These are phyloP conservation scores for Nematolebias whitei DNA, from an alignment of 2,113 vertebrate genomes.

Conservation along the genomic window DNA sequence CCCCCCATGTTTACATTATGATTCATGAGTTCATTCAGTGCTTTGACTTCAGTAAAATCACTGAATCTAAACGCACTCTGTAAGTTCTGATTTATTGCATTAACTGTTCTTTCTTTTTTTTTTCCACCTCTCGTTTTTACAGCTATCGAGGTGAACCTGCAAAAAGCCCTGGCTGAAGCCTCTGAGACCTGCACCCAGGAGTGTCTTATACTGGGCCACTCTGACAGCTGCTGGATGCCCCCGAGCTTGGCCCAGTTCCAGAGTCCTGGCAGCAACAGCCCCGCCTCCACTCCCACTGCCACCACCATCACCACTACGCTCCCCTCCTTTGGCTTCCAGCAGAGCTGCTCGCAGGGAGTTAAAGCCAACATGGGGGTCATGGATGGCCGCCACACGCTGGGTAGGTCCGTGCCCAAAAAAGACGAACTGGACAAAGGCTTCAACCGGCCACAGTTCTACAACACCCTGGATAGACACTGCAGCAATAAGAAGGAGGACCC, in stretches of 20 bases:
- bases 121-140: slow-evolving; percentile 21
- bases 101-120: slow-evolving; percentile 32
- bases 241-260: slow-evolving; percentile 86
- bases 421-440: slow-evolving; percentile 86
- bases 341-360: slow-evolving; percentile 81
- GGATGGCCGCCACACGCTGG: slow-evolving; percentile 86
- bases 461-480: slow-evolving; percentile 89
- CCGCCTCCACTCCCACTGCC: slow-evolving; percentile 74
- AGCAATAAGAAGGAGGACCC: slow-evolving; percentile 84
- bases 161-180: slow-evolving; percentile 92
- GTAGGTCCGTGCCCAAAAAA: slow-evolving; percentile 88
- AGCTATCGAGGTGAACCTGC: slow-evolving; percentile 94
- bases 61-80: slow-evolving; percentile 22
- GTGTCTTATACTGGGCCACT: slow-evolving; percentile 95
- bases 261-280: slow-evolving; percentile 64
- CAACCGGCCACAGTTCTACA: slow-evolving; percentile 88
- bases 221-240: slow-evolving; percentile 99
- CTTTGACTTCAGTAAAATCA: slow-evolving; percentile 10
- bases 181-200: slow-evolving; percentile 97
- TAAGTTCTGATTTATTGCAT: slow-evolving; percentile 34
- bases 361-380: slow-evolving; percentile 72
- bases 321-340: slow-evolving; percentile 86
- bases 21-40: slow-evolving; percentile 41
- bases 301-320: slow-evolving; percentile 72
- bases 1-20: slow-evolving; percentile 49